phyloP scores from a whole-genome alignment of 2,888 invertebrate species.

The Melanargia galathea region DNA sequence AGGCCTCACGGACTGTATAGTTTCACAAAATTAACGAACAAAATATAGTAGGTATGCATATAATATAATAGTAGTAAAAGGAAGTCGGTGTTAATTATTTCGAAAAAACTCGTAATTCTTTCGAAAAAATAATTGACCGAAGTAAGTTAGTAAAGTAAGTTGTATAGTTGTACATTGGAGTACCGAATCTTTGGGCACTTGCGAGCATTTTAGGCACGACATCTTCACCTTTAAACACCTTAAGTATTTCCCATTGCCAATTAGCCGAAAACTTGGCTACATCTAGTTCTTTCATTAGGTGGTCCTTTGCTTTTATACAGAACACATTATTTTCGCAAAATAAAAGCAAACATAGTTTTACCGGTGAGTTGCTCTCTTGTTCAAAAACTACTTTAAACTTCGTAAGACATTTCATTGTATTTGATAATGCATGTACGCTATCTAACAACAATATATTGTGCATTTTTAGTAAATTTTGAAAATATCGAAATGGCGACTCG shows the following conservation, averaged over 20 bases:
- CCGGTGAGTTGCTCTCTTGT: slow-evolving; percentile 53
- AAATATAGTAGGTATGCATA: no score
- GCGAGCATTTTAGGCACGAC: slow-evolving; percentile 53
- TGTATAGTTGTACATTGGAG: slow-evolving; percentile 45
- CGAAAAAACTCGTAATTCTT: no score
- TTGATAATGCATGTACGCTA: slow-evolving; percentile 41
- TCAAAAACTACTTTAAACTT: slow-evolving; percentile 65
- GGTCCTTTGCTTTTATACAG: slow-evolving; percentile 60
- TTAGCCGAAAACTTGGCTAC: slow-evolving; percentile 56
- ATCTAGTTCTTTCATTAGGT: slow-evolving; percentile 50
- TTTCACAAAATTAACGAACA: neutral
- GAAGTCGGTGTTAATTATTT: no score
- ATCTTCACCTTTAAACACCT: slow-evolving; percentile 54
- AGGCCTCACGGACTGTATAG: no score
- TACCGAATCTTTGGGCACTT: slow-evolving; percentile 54
- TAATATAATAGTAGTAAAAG: no score
- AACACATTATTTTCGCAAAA: slow-evolving; percentile 52
- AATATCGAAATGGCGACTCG: slow-evolving; percentile 61
- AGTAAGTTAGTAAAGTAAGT: slow-evolving; percentile 59
- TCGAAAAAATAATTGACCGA: slow-evolving; percentile 47
- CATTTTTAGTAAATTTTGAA: slow-evolving; percentile 56
- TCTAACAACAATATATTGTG: slow-evolving; percentile 58
- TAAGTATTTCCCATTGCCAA: slow-evolving; percentile 77
- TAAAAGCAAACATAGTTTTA: slow-evolving; percentile 57
- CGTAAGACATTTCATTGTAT: slow-evolving; percentile 53